A percentile compares a stretch with the other conserved stretches of the same genome.
These are phyloP conservation scores for Notiomystis cincta DNA, from an alignment of 2,113 vertebrate genomes.

Conservation along the genomic window DNA sequence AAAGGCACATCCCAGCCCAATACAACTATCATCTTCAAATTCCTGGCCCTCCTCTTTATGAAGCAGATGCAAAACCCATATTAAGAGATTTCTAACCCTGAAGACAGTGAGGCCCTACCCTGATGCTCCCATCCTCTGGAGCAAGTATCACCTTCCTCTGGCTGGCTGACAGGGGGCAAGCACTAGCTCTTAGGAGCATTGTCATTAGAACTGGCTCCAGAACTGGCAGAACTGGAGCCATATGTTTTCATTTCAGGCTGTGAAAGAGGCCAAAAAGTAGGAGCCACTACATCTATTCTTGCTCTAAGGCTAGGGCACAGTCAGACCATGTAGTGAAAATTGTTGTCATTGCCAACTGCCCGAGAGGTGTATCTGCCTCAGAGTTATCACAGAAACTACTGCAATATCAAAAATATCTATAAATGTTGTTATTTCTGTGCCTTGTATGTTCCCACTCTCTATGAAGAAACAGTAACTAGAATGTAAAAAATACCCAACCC, in stretches of 20 bases:
- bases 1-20: neutral
- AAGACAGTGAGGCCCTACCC: neutral
- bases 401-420: neutral
- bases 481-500: neutral
- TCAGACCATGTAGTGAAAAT: neutral
- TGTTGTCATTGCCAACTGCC: neutral
- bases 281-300: neutral
- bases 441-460: neutral
- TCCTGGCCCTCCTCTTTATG: neutral
- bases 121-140: neutral
- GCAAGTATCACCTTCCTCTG: neutral
- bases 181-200: neutral
- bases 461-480: neutral
- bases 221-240: neutral
- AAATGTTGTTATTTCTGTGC: neutral
- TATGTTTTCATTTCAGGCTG: neutral
- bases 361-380: neutral
- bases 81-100: neutral
- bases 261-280: neutral
- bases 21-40: neutral
- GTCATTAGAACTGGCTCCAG: neutral
- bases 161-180: neutral
- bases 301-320: neutral
- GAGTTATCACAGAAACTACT: neutral
- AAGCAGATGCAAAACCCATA: neutral